These are phyloP conservation scores for Danaus melanippus DNA, from an alignment of 1,140 invertebrate species.

Conservation along the genomic window DNA sequence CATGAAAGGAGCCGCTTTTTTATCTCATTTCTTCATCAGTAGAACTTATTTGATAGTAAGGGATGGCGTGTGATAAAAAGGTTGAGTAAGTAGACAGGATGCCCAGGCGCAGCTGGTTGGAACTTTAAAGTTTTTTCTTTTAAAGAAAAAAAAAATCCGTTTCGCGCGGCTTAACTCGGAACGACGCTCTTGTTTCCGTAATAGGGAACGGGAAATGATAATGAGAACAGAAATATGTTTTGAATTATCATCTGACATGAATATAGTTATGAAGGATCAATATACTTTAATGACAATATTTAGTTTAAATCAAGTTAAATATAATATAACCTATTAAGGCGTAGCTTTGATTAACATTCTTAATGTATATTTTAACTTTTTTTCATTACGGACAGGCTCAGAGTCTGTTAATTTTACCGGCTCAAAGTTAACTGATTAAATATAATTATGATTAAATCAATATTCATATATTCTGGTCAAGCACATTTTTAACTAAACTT, in stretches of 20 bases:
- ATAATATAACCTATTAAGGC: too few species aligned
- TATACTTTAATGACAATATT: too few species aligned
- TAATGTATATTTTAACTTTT: too few species aligned
- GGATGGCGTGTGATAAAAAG: constrained; percentile 53
- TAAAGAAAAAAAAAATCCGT: constrained; percentile 51
- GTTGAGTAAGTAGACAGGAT: constrained; percentile 64
- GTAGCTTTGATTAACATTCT: too few species aligned
- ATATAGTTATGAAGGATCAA: too few species aligned
- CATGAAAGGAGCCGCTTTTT: constrained; percentile 25
- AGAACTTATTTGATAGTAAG: constrained; percentile 26
- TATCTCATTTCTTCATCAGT: constrained; percentile 35
- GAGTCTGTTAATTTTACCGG: too few species aligned
- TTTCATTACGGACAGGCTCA: too few species aligned
- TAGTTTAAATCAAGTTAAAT: too few species aligned
- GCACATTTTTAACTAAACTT: too few species aligned
- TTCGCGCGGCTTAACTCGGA: constrained; percentile 61
- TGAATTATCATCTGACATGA: constrained; percentile 36
- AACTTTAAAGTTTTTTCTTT: constrained; percentile 61
- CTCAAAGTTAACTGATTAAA: too few species aligned
- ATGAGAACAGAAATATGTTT: constrained; percentile 54
- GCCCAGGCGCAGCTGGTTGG: constrained; percentile 66
- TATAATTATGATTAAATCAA: too few species aligned
- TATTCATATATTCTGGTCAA: too few species aligned
- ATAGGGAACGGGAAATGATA: constrained; percentile 66
- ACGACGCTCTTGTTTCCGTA: constrained; percentile 57